These are phyloP conservation scores for Syngnathoides biaculeatus DNA, from an alignment of 2,113 vertebrate species.

Conservation along the genomic window DNA sequence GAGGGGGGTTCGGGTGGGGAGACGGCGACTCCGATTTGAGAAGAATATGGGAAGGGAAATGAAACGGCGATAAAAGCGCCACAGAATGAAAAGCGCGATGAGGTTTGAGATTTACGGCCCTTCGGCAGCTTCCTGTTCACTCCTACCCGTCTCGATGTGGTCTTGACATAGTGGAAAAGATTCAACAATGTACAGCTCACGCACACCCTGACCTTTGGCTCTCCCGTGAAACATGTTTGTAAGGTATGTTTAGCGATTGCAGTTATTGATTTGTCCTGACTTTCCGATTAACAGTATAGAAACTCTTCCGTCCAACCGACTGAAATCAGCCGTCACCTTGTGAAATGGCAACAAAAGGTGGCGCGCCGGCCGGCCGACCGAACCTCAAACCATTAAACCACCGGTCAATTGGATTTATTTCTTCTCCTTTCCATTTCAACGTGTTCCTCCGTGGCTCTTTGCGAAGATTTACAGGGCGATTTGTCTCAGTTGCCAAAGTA, in stretches of 20 bases:
- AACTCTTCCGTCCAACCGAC: constrained; percentile 28
- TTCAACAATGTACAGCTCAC: constrained; percentile 41
- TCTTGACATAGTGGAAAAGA: constrained; percentile 35
- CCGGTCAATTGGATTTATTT: constrained; percentile 28
- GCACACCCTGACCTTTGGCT: neutral
- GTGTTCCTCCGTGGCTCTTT: constrained; percentile 17
- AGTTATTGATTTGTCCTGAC: constrained; percentile 30
- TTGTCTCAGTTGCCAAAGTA: constrained; percentile 54
- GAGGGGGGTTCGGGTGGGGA: constrained; percentile 34
- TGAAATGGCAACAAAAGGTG: constrained; percentile 46
- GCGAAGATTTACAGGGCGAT: constrained; percentile 70
- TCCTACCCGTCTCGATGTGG: constrained; percentile 25
- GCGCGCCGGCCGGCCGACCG: constrained; percentile 17
- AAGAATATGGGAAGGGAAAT: constrained; percentile 19
- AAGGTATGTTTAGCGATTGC: constrained; percentile 13
- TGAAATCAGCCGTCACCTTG: constrained; percentile 43
- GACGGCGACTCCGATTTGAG: constrained; percentile 22
- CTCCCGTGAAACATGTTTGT: constrained; percentile 13
- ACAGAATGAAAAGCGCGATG: constrained; percentile 40
- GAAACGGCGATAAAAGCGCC: constrained; percentile 60
- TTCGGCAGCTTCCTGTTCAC: constrained; percentile 48
- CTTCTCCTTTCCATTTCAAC: constrained; percentile 31
- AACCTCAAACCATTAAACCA: constrained; percentile 15
- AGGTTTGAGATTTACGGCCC: constrained; percentile 47
- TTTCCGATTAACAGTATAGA: neutral